Percentiles rank a stretch among this genome's conserved stretches.
These are phyloP conservation scores for Thera obeliscata DNA, from an alignment of 2,888 invertebrate species.

Conservation along the genomic window DNA sequence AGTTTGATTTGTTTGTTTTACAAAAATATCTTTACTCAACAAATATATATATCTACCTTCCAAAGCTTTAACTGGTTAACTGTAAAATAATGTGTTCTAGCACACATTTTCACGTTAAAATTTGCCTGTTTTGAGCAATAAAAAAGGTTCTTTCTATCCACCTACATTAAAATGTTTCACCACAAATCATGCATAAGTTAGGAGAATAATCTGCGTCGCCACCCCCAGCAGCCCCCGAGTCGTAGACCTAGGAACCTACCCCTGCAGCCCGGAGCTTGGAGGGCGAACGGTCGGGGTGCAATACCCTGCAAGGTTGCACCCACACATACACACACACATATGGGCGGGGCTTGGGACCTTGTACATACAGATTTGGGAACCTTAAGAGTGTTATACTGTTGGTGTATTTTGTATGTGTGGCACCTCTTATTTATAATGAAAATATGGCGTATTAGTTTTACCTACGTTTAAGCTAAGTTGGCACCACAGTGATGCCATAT, in stretches of 20 bases:
- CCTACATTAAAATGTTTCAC: not conserved
- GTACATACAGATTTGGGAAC: not conserved
- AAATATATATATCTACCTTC: too few relatives aligned
- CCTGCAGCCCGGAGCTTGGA: not conserved
- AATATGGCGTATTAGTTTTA: not conserved
- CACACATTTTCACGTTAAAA: too few relatives aligned
- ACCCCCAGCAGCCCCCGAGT: constrained; percentile 27
- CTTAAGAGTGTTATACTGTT: not conserved
- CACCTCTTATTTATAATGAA: not conserved
- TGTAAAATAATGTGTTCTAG: too few relatives aligned
- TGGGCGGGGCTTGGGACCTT: constrained; percentile 19
- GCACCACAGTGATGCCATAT: too few relatives aligned
- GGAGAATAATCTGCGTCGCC: not conserved
- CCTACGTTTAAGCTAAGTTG: too few relatives aligned
- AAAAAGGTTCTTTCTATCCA: not conserved
- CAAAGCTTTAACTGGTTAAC: too few relatives aligned
- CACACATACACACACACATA: constrained; percentile 6
- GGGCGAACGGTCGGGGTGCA: constrained; percentile 31
- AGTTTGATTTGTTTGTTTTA: too few relatives aligned
- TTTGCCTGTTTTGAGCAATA: not conserved
- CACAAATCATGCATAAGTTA: not conserved
- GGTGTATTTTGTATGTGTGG: not conserved
- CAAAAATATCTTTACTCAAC: too few relatives aligned
- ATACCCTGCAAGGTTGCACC: constrained; percentile 30
- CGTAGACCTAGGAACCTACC: constrained; percentile 33